These are phyloP conservation scores for Suncus etruscus DNA, from an alignment of 2,113 vertebrate genomes.

Conservation along the genomic window DNA sequence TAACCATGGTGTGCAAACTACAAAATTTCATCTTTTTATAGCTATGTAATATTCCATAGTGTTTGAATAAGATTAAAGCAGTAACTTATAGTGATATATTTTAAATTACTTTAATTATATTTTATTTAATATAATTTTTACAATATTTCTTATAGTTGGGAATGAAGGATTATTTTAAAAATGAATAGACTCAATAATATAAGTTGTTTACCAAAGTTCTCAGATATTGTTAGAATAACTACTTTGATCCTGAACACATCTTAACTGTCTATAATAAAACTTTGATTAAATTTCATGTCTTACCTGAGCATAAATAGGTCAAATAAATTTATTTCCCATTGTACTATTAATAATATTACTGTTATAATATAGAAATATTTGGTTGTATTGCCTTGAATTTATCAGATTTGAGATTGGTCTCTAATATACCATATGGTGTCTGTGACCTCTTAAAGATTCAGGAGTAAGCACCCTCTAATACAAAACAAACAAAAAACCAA, in stretches of 20 bases:
- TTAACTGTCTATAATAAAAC: background rate
- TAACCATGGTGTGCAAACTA: too few species aligned
- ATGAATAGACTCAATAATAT: background rate
- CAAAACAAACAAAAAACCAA: too few species aligned
- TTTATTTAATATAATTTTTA: background rate
- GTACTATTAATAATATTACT: background rate
- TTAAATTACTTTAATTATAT: constrained; percentile 7
- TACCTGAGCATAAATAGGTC: background rate
- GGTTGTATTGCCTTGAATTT: too few species aligned
- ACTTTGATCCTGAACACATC: background rate
- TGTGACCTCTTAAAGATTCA: too few species aligned
- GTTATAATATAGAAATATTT: background rate
- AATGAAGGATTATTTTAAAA: background rate
- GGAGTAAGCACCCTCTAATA: too few species aligned
- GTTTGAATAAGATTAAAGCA: constrained; percentile 12
- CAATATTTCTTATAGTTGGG: background rate
- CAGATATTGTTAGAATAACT: background rate
- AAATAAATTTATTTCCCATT: background rate
- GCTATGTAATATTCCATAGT: too few species aligned
- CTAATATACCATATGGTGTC: too few species aligned
- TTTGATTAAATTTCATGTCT: background rate
- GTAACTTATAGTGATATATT: background rate
- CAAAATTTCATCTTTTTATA: too few species aligned
- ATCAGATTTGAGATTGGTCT: too few species aligned
- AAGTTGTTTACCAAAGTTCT: background rate